A percentile compares a stretch with the other conserved stretches of the same genome.
Evolutionary conservation across 2,888 invertebrate genomes (phyloP).

Genomic region (Spodoptera exigua): DNA sequence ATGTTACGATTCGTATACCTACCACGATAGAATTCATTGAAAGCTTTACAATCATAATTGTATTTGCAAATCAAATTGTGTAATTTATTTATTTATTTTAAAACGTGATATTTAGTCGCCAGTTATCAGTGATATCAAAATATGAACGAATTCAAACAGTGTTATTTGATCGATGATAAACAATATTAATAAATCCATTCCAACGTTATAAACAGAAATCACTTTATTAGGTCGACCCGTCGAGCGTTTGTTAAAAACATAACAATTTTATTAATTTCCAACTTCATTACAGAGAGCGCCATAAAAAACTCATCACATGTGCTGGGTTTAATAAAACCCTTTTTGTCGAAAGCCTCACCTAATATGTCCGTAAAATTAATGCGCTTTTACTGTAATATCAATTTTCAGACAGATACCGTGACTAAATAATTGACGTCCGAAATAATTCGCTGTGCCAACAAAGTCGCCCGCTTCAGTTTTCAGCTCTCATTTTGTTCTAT

Average conservation of each 20-base stretch:
- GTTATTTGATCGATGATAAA: conserved; percentile 10
- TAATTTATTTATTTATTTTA: too few relatives aligned
- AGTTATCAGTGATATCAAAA: conserved; percentile 15
- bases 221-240: conserved; percentile 5
- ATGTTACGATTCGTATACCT: conserved; percentile 14
- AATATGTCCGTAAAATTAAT: conserved; percentile 59
- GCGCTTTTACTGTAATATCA: conserved; percentile 73
- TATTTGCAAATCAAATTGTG: too few relatives aligned
- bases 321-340: conserved; percentile 41
- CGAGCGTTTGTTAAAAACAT: conserved; percentile 20
- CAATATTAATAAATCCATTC: conserved; percentile 6
- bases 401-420: conserved; percentile 78
- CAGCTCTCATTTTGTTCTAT: conserved; percentile 87
- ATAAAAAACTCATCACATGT: conserved; percentile 30
- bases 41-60: conserved; percentile 17
- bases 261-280: conserved; percentile 14
- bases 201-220: conserved; percentile 2
- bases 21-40: conserved; percentile 13
- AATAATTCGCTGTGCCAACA: conserved; percentile 87
- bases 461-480: conserved; percentile 87
- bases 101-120: background rate
- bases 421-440: conserved; percentile 86
- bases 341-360: conserved; percentile 37
- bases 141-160: conserved; percentile 2
- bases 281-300: conserved; percentile 18